Base-by-base conservation (phyloP, 2,888 invertebrate species). In the Drosophila silvestris region DNA sequence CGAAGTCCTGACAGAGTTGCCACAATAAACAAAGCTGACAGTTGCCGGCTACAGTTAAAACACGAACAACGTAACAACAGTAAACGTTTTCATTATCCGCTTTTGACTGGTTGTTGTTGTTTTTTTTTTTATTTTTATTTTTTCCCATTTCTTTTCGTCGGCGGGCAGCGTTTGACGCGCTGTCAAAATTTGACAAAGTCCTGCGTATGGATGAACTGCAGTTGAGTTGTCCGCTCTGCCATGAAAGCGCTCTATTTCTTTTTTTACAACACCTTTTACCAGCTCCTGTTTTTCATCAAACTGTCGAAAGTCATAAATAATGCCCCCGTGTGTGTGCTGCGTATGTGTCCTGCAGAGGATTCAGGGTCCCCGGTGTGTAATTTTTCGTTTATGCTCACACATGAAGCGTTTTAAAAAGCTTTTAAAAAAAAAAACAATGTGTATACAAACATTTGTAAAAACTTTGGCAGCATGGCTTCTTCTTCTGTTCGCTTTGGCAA, bases 301-400 rank as follows among this genome's bases (percentile, higher is more conserved):
- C 86, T 83, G 83, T 76, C 83, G 72, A 85, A 74, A 77, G 77
- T 72, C 83, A 83, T 85, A 83, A 85, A 85, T 85, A 82, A 83
- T 77, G 79, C 60, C 67, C 32, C 58, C 22, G 35, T 44, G 60
- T 57, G 39, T 58, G 5, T 32, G 22, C 14, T 32, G 22, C 12
- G 37, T 28, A 5, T 28, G 28, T 51, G 28, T 30, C 14, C 28
- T n/a, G 28, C 19, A 10, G 39, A 50, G 51, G 26, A 59, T 44
- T 54, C 19, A 19, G 28, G 37, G 56, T 82, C 79, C 61, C 83
- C 22, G 35, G 69, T 68, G 78, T 68, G 84, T 72, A 71, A 83
- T 82, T 78, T 70, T 51, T 39, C 68, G 51, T 70, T 81, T 70
- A 68, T 77, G 30, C 68, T 65, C 70, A 73, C 65, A 73, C 70